Percentiles rank a stretch among this genome's conserved stretches.
Evolutionary conservation across 2,888 invertebrate species (phyloP).

Genomic region (Sceliomorpha sp.): DNA sequence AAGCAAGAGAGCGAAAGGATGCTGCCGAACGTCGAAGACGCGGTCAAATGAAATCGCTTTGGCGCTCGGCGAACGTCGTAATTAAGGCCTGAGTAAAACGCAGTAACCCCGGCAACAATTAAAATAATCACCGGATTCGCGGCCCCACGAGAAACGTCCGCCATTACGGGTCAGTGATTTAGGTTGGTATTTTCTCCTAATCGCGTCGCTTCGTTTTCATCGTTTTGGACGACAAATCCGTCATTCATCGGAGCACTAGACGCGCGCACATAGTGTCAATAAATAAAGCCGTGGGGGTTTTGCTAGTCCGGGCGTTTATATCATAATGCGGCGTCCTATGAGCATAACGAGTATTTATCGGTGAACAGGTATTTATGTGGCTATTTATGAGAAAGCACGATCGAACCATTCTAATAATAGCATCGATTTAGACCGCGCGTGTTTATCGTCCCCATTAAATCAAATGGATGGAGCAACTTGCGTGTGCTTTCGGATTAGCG

Average conservation of each 20-base stretch:
- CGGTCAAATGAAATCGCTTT: constrained; percentile 61
- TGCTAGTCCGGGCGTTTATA: constrained; percentile 55
- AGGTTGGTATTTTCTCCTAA: constrained; percentile 54
- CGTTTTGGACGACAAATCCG: neutral
- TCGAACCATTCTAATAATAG: constrained; percentile 64
- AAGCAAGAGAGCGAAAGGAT: constrained; percentile 31
- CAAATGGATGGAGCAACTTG: constrained; percentile 51
- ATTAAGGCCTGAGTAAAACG: constrained; percentile 66
- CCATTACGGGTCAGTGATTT: constrained; percentile 61
- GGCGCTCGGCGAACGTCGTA: constrained; percentile 63
- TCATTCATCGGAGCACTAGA: constrained; percentile 18
- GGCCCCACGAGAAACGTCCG: constrained; percentile 56
- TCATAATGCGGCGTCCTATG: constrained; percentile 47
- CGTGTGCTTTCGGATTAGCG: constrained; percentile 52
- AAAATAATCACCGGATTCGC: constrained; percentile 68
- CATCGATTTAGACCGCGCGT: constrained; percentile 57
- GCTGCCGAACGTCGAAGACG: constrained; percentile 49
- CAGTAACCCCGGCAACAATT: constrained; percentile 66
- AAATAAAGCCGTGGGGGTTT: constrained; percentile 58
- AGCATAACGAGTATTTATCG: constrained; percentile 56
- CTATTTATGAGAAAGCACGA: constrained; percentile 58
- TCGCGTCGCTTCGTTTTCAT: neutral
- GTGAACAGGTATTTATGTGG: constrained; percentile 46
- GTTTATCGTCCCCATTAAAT: constrained; percentile 55
- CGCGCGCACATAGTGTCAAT: constrained; percentile 60